A percentile compares a stretch with the other conserved stretches of the same genome.
Conservation (phyloP, 2,888 invertebrate genomes). For the Watsonalla binaria region DNA sequence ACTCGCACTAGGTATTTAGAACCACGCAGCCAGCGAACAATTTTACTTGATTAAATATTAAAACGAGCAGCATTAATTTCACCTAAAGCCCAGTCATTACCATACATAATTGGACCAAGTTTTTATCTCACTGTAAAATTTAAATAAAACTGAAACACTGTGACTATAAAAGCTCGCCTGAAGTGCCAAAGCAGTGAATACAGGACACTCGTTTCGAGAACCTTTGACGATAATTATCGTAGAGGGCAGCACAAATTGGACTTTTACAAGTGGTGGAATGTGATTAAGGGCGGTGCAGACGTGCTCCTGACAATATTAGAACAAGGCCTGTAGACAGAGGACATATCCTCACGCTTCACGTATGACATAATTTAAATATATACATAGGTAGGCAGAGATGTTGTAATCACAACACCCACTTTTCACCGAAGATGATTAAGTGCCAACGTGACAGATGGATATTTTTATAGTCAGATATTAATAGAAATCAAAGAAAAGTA, state of each 20-base stretch:
- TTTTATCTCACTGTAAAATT: not conserved
- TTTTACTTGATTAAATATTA: too few species aligned
- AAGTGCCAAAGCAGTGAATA: not conserved
- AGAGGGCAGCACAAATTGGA: constrained; percentile 17
- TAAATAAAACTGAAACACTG: not conserved
- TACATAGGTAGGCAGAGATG: too few species aligned
- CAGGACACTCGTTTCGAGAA: not conserved
- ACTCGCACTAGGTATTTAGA: too few species aligned
- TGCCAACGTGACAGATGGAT: too few species aligned
- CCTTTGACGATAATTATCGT: constrained; percentile 11
- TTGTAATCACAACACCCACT: too few species aligned
- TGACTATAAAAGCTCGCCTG: not conserved
- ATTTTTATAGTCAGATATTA: too few species aligned
- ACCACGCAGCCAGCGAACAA: too few species aligned
- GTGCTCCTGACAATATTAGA: not conserved
- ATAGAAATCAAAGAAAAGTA: too few species aligned
- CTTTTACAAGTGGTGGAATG: constrained; percentile 13
- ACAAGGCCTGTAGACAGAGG: too few species aligned
- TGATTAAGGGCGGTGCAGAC: constrained; percentile 15
- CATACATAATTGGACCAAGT: not conserved
- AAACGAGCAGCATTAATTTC: not conserved
- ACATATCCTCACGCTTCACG: too few species aligned
- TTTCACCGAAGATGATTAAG: too few species aligned
- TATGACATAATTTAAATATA: too few species aligned
- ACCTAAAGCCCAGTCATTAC: not conserved